These are phyloP conservation scores for Phoxinus dragarum DNA, from an alignment of 2,797 vertebrate species.

Conservation along the genomic window DNA sequence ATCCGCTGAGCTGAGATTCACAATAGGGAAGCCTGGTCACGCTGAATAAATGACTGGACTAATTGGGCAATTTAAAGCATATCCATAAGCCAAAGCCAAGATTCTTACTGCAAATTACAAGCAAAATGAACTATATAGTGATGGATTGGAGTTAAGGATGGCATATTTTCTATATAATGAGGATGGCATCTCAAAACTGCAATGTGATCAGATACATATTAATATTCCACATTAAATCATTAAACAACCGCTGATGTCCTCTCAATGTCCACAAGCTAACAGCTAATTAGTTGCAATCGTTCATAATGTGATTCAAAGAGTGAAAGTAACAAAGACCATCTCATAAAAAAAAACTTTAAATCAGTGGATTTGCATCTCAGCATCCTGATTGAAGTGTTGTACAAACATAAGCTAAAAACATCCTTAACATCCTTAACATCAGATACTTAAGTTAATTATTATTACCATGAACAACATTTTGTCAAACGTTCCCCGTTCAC, in stretches of 20 bases:
- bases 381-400: neutral
- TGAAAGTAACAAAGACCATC: neutral
- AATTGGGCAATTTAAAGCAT: slow-evolving; percentile 51
- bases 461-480: neutral
- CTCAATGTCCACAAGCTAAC: neutral
- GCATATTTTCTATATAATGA: neutral
- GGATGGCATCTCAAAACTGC: neutral
- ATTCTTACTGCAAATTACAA: neutral
- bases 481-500: too few species aligned
- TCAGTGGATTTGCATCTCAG: neutral
- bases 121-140: neutral
- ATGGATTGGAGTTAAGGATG: neutral
- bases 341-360: neutral
- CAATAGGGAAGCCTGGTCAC: slow-evolving; percentile 26
- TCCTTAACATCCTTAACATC: too few species aligned
- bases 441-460: too few species aligned
- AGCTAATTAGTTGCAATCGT: neutral
- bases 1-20: slow-evolving; percentile 4
- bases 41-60: slow-evolving; percentile 23
- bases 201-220: neutral
- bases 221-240: neutral
- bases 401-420: neutral
- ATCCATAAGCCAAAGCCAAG: slow-evolving; percentile 5
- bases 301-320: neutral
- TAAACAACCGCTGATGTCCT: slow-evolving; percentile 8